Conservation (phyloP, 23 tunicate species). For the Styela clava region DNA sequence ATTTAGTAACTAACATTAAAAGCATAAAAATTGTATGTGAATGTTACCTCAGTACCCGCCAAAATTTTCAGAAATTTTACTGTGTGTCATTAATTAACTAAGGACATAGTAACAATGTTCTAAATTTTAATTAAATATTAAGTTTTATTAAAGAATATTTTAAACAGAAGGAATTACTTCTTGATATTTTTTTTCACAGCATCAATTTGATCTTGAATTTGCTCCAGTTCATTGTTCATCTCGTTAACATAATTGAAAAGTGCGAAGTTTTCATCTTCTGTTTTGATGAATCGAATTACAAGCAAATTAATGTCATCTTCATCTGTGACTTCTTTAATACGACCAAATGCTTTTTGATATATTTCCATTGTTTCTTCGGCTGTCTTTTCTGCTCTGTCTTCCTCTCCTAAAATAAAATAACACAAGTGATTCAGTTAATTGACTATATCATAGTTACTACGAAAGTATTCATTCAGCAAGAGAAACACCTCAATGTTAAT, state of each 20-base stretch:
- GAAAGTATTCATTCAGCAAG: background rate
- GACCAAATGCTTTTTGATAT: slow-evolving; percentile 83
- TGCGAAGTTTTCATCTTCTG: slow-evolving; percentile 91
- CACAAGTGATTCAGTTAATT: too few relatives aligned
- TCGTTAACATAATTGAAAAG: slow-evolving; percentile 90
- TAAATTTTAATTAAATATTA: too few relatives aligned
- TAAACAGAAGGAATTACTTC: too few relatives aligned
- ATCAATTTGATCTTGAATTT: slow-evolving; percentile 73
- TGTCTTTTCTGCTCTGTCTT: slow-evolving; percentile 81
- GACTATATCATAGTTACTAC: background rate
- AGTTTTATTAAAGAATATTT: too few relatives aligned
- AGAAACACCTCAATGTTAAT: background rate
- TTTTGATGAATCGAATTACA: slow-evolving; percentile 70
- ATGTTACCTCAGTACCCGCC: background rate
- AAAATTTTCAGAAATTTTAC: background rate
- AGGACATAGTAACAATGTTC: background rate
- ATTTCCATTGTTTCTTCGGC: slow-evolving; percentile 93
- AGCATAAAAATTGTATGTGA: too few relatives aligned
- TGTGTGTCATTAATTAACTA: background rate
- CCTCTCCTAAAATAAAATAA: slow-evolving; percentile 51
- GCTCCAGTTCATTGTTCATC: slow-evolving; percentile 78
- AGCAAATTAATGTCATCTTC: slow-evolving; percentile 78
- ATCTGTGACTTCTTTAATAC: slow-evolving; percentile 82
- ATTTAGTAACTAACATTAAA: too few relatives aligned
- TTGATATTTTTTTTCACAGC: slow-evolving; percentile 44